Evolutionary conservation across 2,888 invertebrate species (phyloP).

Genomic region (Nebria salina): DNA sequence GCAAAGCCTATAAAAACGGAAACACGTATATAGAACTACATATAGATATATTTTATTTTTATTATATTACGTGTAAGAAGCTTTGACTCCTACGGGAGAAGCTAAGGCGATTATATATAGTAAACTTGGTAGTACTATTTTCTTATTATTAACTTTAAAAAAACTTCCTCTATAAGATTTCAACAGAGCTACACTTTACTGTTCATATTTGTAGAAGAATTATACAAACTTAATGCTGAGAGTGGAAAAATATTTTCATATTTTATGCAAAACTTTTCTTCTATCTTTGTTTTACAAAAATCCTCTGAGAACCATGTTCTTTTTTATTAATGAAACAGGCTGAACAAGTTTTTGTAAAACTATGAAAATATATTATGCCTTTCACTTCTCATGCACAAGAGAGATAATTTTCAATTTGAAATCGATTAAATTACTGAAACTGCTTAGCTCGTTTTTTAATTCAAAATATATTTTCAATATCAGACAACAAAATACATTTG

Average conservation of each 20-base stretch:
- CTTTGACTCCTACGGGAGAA: not conserved
- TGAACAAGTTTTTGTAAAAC: not conserved
- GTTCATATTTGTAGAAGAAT: not conserved
- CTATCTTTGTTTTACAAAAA: not conserved
- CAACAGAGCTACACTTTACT: not conserved
- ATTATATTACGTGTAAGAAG: slow-evolving; percentile 1
- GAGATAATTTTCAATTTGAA: no score
- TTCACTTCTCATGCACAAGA: no score
- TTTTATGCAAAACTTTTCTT: not conserved
- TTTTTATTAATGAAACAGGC: not conserved
- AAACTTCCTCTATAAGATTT: not conserved
- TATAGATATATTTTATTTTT: not conserved
- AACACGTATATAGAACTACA: not conserved
- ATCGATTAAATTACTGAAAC: no score
- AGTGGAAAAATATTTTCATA: not conserved
- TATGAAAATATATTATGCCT: not conserved
- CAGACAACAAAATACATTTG: no score
- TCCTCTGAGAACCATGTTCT: not conserved
- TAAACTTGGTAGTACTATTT: not conserved
- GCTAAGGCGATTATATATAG: not conserved
- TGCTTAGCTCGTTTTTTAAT: no score
- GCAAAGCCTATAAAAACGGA: not conserved
- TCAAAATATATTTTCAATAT: no score
- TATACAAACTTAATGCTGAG: not conserved
- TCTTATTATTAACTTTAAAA: not conserved